These are phyloP conservation scores for Anastatus disparis DNA, from an alignment of 1,140 invertebrate species.

Conservation along the genomic window DNA sequence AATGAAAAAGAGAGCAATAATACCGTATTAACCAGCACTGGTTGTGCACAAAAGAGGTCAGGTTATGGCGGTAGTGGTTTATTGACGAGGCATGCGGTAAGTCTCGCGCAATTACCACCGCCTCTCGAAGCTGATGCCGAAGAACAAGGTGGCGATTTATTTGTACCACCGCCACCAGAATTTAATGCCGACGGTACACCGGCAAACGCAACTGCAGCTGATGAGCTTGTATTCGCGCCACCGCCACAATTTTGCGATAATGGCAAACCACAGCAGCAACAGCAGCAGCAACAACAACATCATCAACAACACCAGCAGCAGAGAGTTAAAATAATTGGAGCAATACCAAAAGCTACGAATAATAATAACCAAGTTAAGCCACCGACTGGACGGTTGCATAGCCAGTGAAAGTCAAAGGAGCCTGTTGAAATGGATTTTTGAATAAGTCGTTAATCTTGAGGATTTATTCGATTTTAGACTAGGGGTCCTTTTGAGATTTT, in stretches of 20 bases:
- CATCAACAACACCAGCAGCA: constrained; percentile 54
- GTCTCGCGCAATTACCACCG: constrained; percentile 82
- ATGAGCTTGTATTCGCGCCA: constrained; percentile 72
- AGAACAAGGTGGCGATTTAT: constrained; percentile 73
- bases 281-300: constrained; percentile 43
- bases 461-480: no score
- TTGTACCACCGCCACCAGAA: constrained; percentile 83
- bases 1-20: constrained; percentile 52
- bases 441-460: no score
- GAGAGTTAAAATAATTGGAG: constrained; percentile 81
- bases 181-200: constrained; percentile 70
- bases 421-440: no score
- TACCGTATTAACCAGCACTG: not conserved
- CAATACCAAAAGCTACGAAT: constrained; percentile 74
- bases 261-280: constrained; percentile 49
- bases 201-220: constrained; percentile 53
- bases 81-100: constrained; percentile 77
- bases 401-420: no score
- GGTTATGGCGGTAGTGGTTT: constrained; percentile 64
- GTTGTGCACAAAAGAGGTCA: constrained; percentile 33
- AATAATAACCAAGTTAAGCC: constrained; percentile 61
- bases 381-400: constrained; percentile 67
- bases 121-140: constrained; percentile 81
- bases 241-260: constrained; percentile 79
- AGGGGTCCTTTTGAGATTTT: no score